phyloP scores from a whole-genome alignment of 2,797 vertebrate species.

The Ctenopoma multispine region DNA sequence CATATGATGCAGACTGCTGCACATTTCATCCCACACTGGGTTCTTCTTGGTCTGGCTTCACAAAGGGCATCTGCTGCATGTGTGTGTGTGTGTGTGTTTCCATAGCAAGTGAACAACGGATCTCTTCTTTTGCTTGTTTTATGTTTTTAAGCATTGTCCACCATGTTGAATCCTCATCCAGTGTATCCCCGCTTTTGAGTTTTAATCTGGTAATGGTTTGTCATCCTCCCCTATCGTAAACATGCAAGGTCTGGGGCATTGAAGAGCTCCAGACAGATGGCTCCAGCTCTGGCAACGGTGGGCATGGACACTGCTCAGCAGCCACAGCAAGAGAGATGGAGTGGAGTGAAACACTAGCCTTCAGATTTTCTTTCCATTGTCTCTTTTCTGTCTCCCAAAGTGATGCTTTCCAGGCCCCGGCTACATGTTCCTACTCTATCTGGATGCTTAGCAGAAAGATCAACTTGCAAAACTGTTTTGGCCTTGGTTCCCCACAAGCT shows the following conservation, averaged over 20 bases:
- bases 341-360: conserved; percentile 52
- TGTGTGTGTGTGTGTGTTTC: conserved; percentile 29
- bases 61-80: conserved; percentile 37
- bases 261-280: conserved; percentile 61
- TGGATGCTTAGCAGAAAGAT: conserved; percentile 36
- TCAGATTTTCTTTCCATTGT: conserved; percentile 49
- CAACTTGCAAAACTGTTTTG: conserved; percentile 31
- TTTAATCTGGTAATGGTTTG: conserved; percentile 34
- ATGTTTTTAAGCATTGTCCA: conserved; percentile 37
- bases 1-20: conserved; percentile 20
- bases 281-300: conserved; percentile 61
- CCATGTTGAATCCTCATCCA: conserved; percentile 15
- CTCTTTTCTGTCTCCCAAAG: conserved; percentile 46
- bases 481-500: conserved; percentile 14
- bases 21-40: conserved; percentile 28
- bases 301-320: conserved; percentile 36
- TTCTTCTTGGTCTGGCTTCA: conserved; percentile 13
- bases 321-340: conserved; percentile 41
- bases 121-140: not conserved
- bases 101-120: conserved; percentile 6
- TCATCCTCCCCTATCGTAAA: conserved; percentile 22
- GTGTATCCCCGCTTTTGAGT: conserved; percentile 14
- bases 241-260: conserved; percentile 34
- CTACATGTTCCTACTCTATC: conserved; percentile 48
- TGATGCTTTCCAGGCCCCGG: conserved; percentile 37